Conservation (phyloP, 2,797 vertebrate genomes). For the Ctenopoma kingsleyae region DNA sequence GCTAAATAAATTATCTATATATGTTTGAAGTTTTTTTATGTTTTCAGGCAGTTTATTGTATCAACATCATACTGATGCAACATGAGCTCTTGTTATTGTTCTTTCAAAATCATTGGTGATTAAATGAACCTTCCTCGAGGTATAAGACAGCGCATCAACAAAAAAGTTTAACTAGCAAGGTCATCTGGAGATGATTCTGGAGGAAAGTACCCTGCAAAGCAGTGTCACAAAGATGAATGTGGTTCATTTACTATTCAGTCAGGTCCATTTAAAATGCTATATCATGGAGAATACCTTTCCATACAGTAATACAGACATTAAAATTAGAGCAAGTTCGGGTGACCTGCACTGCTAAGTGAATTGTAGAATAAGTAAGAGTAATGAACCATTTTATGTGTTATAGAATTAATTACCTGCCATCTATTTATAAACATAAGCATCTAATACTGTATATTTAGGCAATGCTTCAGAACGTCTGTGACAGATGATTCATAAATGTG, state of each 20-base stretch:
- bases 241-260: constrained; percentile 83
- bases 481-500: constrained; percentile 1
- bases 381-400: constrained; percentile 35
- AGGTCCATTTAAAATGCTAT: constrained; percentile 83
- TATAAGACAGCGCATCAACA: constrained; percentile 63
- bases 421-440: constrained; percentile 19
- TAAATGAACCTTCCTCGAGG: constrained; percentile 59
- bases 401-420: constrained; percentile 24
- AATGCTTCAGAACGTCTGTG: background rate
- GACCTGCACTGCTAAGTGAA: constrained; percentile 63
- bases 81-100: constrained; percentile 12
- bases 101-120: constrained; percentile 41
- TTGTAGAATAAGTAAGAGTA: constrained; percentile 51
- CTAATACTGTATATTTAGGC: background rate
- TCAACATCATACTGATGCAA: constrained; percentile 17
- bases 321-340: constrained; percentile 73
- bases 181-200: constrained; percentile 78
- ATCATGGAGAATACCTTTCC: constrained; percentile 77
- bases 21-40: constrained; percentile 5
- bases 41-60: constrained; percentile 20
- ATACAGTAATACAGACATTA: constrained; percentile 78
- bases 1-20: background rate
- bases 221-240: constrained; percentile 84
- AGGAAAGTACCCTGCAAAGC: constrained; percentile 73
- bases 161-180: constrained; percentile 80